phyloP scores from a whole-genome alignment of 1,140 invertebrate species.

The Cotesia typhae region DNA sequence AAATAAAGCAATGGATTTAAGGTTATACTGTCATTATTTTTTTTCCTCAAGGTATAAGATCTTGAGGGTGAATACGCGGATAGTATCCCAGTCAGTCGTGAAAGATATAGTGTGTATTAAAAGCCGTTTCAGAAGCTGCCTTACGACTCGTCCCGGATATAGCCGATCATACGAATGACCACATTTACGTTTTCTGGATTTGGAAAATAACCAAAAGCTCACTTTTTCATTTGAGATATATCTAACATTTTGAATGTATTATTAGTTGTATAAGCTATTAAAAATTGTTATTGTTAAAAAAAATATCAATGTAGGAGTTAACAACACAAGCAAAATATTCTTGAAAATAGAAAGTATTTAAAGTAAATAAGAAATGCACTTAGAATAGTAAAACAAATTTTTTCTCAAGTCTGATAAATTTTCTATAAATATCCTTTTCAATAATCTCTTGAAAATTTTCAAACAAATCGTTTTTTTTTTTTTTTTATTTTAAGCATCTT shows the following conservation, averaged over 20 bases:
- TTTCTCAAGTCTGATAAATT: too few relatives aligned
- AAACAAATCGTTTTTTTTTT: too few relatives aligned
- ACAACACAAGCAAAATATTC: too few relatives aligned
- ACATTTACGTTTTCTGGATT: conserved; percentile 60
- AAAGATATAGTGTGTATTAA: conserved; percentile 67
- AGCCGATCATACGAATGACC: conserved; percentile 66
- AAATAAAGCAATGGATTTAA: conserved; percentile 36
- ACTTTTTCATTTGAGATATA: conserved; percentile 31
- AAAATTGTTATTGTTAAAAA: too few relatives aligned
- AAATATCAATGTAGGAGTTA: too few relatives aligned
- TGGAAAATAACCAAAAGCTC: conserved; percentile 46
- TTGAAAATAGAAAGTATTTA: too few relatives aligned
- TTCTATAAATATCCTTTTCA: too few relatives aligned
- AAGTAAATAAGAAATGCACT: too few relatives aligned
- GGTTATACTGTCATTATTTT: conserved; percentile 30
- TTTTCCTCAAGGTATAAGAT: conserved; percentile 27
- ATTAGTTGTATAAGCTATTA: too few relatives aligned
- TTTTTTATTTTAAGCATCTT: too few relatives aligned
- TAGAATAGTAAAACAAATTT: too few relatives aligned
- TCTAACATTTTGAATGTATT: background rate
- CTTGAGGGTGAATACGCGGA: conserved; percentile 34
- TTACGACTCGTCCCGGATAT: conserved; percentile 49
- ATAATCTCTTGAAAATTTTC: too few relatives aligned
- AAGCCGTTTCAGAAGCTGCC: conserved; percentile 60
- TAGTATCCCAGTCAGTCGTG: conserved; percentile 51